Evolutionary conservation across 2,113 vertebrate species (phyloP).

Genomic region (Tragelaphus imberbis): DNA sequence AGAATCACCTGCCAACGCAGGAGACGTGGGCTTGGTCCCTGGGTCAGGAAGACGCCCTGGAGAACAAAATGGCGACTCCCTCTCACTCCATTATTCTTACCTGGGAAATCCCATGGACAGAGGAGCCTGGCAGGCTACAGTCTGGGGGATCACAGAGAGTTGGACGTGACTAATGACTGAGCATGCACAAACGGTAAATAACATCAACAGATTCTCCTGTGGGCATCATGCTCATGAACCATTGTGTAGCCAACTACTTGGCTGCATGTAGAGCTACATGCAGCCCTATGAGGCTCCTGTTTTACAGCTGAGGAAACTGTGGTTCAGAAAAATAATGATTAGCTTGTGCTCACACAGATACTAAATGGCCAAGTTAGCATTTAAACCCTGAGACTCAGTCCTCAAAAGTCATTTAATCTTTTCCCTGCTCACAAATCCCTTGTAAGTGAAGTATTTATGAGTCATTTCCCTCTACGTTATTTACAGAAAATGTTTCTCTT

Average conservation of each 20-base stretch:
- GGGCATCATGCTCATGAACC: background rate
- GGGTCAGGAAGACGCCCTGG: background rate
- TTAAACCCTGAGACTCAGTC: background rate
- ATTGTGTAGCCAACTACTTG: background rate
- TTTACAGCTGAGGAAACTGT: background rate
- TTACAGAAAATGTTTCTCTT: slow-evolving; percentile 11
- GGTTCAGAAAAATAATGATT: background rate
- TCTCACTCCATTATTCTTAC: background rate
- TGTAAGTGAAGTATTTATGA: background rate
- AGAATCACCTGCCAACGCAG: background rate
- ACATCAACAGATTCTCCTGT: background rate
- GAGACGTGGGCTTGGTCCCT: background rate
- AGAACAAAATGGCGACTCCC: background rate
- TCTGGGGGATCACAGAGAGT: background rate
- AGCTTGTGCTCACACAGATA: background rate
- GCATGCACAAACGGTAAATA: background rate
- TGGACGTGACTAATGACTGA: background rate
- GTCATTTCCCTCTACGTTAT: background rate
- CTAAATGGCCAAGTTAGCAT: background rate
- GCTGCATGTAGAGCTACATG: background rate
- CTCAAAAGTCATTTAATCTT: background rate
- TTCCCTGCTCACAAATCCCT: background rate
- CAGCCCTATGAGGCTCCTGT: background rate
- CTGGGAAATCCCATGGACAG: background rate
- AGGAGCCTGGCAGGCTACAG: background rate